Evolutionary conservation across 2,797 vertebrate genomes (phyloP), one percentile per base, ranked within the genome.

Genomic region (Spinus pinus): DNA sequence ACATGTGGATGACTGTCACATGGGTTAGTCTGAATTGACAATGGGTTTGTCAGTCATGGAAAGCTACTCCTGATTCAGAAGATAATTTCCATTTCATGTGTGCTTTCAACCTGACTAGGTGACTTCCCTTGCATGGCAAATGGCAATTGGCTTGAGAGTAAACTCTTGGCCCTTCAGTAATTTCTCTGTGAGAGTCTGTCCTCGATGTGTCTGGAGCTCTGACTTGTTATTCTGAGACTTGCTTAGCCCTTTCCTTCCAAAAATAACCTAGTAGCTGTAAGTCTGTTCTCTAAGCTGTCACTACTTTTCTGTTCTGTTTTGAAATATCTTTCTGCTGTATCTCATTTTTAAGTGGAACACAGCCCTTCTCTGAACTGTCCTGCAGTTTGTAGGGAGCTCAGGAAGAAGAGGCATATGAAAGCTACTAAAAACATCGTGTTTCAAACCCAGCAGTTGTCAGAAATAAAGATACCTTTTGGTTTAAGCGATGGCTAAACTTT

Each of bases 391-490:
- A 86, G 88, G 2, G 54, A 93, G 50, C 50, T 86, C 50, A 47
- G 83, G 54, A 79, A 61, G 70, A 71, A 69, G 39, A 81, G 30
- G 30, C 31, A 80, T 66, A 56, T 81, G 66, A 85, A 81, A 85
- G n/a, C 27, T 80, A 61, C 57, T 67, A n/a, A 86, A 88, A 71
- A 3, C 42, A 51, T 72, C 4, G 7, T 80, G 39, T 71, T 92
- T 94, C 67, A 72, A 91, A 87, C 42, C 12, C 60, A 92, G 51
- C n/a, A 61, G 37, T 83, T 91, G 75, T 90, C 53, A 94, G 92
- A 88, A 93, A 53, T 47, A 71, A 91, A 67, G 54, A 79, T 65
- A 74, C 20, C 6, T 79, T 67, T 86, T 75, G 39, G 66, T 72
- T 90, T 79, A 65, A 81, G 39, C 25, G 69, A n/a, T 37, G 42